A percentile compares a stretch with the other conserved stretches of the same genome.
These are phyloP conservation scores for Polyergus mexicanus DNA, from an alignment of 1,140 invertebrate genomes.

Conservation along the genomic window DNA sequence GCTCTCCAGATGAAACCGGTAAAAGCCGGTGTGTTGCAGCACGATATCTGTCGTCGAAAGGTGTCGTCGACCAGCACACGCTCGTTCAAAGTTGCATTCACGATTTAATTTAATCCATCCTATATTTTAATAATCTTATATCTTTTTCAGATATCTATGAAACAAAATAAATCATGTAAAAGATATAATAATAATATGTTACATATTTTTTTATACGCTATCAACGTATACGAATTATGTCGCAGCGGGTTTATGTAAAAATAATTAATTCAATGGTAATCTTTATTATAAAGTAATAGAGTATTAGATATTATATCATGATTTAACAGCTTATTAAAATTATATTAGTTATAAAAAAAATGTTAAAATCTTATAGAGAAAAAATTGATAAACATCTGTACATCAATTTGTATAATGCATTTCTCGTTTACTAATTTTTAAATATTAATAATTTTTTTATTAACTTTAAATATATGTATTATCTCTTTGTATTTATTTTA, in stretches of 20 bases:
- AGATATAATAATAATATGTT: neutral
- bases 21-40: conserved; percentile 60
- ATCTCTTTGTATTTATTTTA: no score
- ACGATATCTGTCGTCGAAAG: conserved; percentile 48
- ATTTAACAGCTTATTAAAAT: neutral
- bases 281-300: neutral
- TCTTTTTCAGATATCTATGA: neutral
- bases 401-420: no score
- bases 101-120: neutral
- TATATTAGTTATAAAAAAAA: no score
- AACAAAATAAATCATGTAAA: neutral
- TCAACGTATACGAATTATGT: neutral
- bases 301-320: neutral
- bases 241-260: neutral
- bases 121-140: conserved; percentile 16
- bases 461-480: no score
- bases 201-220: neutral
- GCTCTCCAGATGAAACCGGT: conserved; percentile 64
- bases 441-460: no score
- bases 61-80: conserved; percentile 31
- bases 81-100: neutral
- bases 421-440: no score
- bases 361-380: no score
- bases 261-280: neutral
- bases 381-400: no score